Evolutionary conservation across 2,888 invertebrate genomes (phyloP).

Genomic region (Agriotes lineatus): DNA sequence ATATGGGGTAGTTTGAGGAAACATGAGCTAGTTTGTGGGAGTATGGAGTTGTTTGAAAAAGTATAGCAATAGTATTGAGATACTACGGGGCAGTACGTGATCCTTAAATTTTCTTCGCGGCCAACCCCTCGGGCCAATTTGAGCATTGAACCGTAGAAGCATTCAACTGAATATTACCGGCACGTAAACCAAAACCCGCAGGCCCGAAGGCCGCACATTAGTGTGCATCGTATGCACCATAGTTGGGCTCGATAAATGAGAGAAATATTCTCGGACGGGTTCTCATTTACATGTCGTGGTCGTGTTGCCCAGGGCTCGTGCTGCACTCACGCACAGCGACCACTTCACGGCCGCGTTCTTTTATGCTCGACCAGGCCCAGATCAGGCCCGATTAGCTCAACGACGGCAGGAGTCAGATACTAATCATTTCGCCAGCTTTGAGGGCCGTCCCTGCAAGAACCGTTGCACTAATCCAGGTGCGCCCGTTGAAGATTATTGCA

Average conservation of each 20-base stretch:
- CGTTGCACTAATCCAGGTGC: slow-evolving; percentile 28
- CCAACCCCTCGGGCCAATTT: too few relatives aligned
- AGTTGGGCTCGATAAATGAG: background rate
- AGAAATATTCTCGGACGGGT: slow-evolving; percentile 49
- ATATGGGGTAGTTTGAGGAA: too few relatives aligned
- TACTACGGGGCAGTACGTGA: too few relatives aligned
- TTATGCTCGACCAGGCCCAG: slow-evolving; percentile 36
- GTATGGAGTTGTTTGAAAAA: too few relatives aligned
- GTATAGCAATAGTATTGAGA: too few relatives aligned
- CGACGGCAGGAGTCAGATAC: slow-evolving; percentile 20
- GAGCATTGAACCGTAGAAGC: too few relatives aligned
- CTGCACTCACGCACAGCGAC: slow-evolving; percentile 47
- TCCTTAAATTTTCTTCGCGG: too few relatives aligned
- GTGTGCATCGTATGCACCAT: background rate
- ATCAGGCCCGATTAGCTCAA: slow-evolving; percentile 37
- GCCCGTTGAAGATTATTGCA: slow-evolving; percentile 10
- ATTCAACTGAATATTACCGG: too few relatives aligned
- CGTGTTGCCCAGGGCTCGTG: slow-evolving; percentile 57
- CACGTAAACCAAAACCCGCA: too few relatives aligned
- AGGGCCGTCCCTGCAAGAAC: too few relatives aligned
- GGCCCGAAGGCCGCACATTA: too few relatives aligned
- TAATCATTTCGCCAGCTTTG: slow-evolving; percentile 26
- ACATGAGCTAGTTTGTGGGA: too few relatives aligned
- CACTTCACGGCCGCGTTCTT: slow-evolving; percentile 36
- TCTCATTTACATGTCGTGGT: slow-evolving; percentile 57